Evolutionary conservation across 2,113 vertebrate genomes (phyloP).

Genomic region (Myxocyprinus asiaticus): DNA sequence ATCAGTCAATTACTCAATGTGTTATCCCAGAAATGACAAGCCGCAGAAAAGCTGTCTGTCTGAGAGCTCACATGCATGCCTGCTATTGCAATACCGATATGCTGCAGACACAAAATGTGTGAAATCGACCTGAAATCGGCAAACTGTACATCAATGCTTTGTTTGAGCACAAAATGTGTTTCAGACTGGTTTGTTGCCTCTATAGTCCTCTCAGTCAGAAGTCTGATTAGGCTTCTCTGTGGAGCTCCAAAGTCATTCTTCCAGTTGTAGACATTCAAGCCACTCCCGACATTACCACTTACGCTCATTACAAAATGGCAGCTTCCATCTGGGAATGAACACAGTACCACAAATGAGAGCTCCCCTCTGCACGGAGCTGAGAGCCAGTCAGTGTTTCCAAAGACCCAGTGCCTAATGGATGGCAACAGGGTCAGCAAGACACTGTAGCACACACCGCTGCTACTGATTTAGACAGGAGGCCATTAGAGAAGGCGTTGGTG

Average conservation of each 20-base stretch:
- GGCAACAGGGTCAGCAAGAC: slow-evolving; percentile 22
- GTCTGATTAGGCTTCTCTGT: slow-evolving; percentile 12
- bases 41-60: too few relatives aligned
- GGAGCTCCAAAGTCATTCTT: slow-evolving; percentile 1
- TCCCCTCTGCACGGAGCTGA: slow-evolving; percentile 1
- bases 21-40: background rate
- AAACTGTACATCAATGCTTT: background rate
- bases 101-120: background rate
- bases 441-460: background rate
- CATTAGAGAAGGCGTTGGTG: slow-evolving; percentile 19
- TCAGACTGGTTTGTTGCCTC: background rate
- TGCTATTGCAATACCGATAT: too few relatives aligned
- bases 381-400: slow-evolving; percentile 25
- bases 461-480: slow-evolving; percentile 41
- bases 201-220: slow-evolving; percentile 12
- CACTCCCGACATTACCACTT: background rate
- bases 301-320: slow-evolving; percentile 31
- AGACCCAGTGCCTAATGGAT: slow-evolving; percentile 28
- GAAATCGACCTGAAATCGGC: background rate
- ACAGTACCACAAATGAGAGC: slow-evolving; percentile 28
- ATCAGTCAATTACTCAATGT: too few relatives aligned
- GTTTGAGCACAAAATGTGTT: background rate
- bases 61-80: background rate
- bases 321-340: slow-evolving; percentile 16
- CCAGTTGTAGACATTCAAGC: slow-evolving; percentile 22